Percentiles rank a stretch among this genome's conserved stretches.
phyloP scores from a whole-genome alignment of 2,888 invertebrate species.

The Caenorhabditis wallacei region DNA sequence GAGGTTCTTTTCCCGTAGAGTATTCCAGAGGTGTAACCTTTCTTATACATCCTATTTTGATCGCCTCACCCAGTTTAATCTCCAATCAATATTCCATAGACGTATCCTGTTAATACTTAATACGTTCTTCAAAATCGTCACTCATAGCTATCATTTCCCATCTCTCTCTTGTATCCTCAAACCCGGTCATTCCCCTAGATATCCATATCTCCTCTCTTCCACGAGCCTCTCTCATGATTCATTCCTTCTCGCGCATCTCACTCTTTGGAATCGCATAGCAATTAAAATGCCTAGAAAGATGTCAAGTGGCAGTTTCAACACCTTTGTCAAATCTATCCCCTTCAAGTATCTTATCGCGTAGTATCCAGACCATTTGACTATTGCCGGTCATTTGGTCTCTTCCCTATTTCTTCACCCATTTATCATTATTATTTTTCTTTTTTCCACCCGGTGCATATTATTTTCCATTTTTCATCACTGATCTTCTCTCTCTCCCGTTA shows the following conservation, averaged over 20 bases:
- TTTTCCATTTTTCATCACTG: too few species aligned
- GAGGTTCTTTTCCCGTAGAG: background rate
- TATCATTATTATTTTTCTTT: too few species aligned
- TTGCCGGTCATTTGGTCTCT: too few species aligned
- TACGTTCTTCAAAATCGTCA: background rate
- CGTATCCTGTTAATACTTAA: background rate
- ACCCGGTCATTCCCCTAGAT: background rate
- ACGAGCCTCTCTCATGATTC: background rate
- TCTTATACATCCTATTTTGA: background rate
- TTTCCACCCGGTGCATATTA: too few species aligned
- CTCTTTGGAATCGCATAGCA: background rate
- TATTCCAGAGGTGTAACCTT: background rate
- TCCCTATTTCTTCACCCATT: too few species aligned
- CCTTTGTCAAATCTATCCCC: background rate
- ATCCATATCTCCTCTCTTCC: background rate
- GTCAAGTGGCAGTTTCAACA: background rate
- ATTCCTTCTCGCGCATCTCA: background rate
- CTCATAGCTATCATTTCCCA: background rate
- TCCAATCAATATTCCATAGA: background rate
- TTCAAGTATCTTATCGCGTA: too few species aligned
- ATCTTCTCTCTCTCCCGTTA: too few species aligned
- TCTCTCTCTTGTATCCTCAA: background rate
- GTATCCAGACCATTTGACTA: too few species aligned
- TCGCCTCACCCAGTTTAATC: background rate
- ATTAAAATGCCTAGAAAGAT: background rate